Conservation (phyloP, 2,888 invertebrate genomes). For the Phaonia tiefii region DNA sequence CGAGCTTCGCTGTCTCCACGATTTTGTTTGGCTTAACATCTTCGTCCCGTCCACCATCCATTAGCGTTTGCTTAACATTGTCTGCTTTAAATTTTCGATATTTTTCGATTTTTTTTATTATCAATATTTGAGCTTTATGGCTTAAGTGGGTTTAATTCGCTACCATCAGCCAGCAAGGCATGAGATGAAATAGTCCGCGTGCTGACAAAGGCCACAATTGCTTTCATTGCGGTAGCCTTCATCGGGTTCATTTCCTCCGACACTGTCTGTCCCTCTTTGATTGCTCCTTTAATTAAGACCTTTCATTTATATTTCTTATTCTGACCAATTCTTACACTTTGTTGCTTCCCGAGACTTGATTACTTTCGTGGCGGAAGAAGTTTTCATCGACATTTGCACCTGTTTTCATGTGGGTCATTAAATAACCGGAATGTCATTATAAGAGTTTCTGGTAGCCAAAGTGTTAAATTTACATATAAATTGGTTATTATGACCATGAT, state of each 20-base stretch:
- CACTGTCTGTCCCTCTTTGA: slow-evolving; percentile 17
- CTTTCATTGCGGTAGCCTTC: slow-evolving; percentile 40
- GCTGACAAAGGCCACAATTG: slow-evolving; percentile 45
- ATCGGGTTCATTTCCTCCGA: slow-evolving; percentile 2
- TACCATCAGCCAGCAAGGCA: not conserved
- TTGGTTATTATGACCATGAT: too few relatives aligned
- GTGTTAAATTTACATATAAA: too few relatives aligned
- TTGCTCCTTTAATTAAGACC: slow-evolving; percentile 53
- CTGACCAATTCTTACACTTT: not conserved
- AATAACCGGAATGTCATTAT: slow-evolving; percentile 41
- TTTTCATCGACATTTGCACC: slow-evolving; percentile 47
- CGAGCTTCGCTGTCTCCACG: not conserved
- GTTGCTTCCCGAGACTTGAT: slow-evolving; percentile 3
- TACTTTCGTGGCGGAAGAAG: not conserved
- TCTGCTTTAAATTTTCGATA: slow-evolving; percentile 10
- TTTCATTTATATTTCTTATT: slow-evolving; percentile 30
- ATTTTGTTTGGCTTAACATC: slow-evolving; percentile 39
- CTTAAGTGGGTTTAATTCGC: slow-evolving; percentile 59
- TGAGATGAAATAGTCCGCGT: slow-evolving; percentile 57
- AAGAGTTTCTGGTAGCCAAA: slow-evolving; percentile 24
- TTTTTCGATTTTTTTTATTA: slow-evolving; percentile 47
- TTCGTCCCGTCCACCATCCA: slow-evolving; percentile 15
- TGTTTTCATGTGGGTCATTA: slow-evolving; percentile 55
- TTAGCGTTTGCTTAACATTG: slow-evolving; percentile 44
- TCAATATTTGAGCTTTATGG: slow-evolving; percentile 58